phyloP scores from a whole-genome alignment of 2,888 invertebrate genomes.

The Trichogramma evanescens region DNA sequence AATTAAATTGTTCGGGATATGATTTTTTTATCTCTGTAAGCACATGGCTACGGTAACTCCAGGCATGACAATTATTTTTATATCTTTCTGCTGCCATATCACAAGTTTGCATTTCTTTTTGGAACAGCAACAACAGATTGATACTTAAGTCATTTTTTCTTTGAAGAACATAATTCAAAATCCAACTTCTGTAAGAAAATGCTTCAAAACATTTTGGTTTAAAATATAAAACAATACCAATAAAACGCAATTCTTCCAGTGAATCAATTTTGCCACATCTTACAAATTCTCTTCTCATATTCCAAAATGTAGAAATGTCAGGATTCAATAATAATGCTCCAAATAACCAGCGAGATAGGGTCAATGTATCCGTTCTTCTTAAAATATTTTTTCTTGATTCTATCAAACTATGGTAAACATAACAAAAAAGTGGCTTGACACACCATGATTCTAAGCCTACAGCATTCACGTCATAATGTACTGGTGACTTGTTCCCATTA shows the following conservation, averaged over 20 bases:
- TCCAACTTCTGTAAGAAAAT: conserved; percentile 77
- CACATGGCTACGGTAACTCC: conserved; percentile 83
- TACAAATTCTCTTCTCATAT: conserved; percentile 74
- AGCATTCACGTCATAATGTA: conserved; percentile 73
- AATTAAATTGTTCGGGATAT: conserved; percentile 38
- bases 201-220: conserved; percentile 87
- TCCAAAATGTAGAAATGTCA: conserved; percentile 81
- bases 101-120: conserved; percentile 59
- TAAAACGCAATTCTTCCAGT: conserved; percentile 66
- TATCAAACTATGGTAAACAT: conserved; percentile 64
- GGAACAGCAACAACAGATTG: conserved; percentile 48
- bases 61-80: conserved; percentile 86
- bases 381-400: conserved; percentile 53
- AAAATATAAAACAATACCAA: conserved; percentile 69
- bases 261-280: conserved; percentile 57
- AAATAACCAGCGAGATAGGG: conserved; percentile 55
- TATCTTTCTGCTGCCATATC: conserved; percentile 65
- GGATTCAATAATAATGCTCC: conserved; percentile 76
- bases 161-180: conserved; percentile 55
- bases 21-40: conserved; percentile 50
- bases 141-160: conserved; percentile 47
- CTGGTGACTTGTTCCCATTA: conserved; percentile 79
- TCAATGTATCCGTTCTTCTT: conserved; percentile 44
- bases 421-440: conserved; percentile 77
- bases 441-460: conserved; percentile 90